These are phyloP conservation scores for Bagarius yarrelli DNA, from an alignment of 2,113 vertebrate species.

Conservation along the genomic window DNA sequence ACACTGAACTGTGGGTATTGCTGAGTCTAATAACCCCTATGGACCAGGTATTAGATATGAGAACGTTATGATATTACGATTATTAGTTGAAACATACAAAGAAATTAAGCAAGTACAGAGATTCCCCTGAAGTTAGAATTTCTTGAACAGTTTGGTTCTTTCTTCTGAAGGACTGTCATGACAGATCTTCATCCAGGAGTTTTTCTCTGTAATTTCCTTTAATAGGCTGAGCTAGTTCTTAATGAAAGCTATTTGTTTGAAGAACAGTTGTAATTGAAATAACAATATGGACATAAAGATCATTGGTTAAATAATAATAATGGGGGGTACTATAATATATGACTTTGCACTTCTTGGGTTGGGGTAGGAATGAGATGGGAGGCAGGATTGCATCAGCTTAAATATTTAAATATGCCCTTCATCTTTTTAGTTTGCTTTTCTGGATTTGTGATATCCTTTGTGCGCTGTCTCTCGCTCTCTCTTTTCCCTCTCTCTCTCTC, in stretches of 20 bases:
- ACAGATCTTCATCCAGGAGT: neutral
- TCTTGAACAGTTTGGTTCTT: neutral
- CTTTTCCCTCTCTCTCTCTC: no score
- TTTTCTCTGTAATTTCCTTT: neutral
- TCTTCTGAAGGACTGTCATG: neutral
- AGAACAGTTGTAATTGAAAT: neutral
- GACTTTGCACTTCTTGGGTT: no score
- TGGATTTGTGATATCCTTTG: no score
- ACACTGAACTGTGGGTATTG: neutral
- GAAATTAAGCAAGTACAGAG: neutral
- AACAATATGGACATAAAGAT: neutral
- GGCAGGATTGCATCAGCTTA: no score
- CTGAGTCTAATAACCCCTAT: neutral
- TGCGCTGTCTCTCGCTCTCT: no score
- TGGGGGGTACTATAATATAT: no score
- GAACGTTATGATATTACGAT: neutral
- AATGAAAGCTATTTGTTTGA: neutral
- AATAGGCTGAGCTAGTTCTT: neutral
- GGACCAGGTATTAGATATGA: neutral
- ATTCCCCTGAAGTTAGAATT: neutral
- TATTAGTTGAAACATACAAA: neutral
- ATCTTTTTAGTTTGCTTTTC: no score
- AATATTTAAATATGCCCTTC: no score
- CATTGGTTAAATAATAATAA: no score
- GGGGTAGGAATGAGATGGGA: no score